Evolutionary conservation across 2,888 invertebrate genomes (phyloP).

Genomic region (Hermodice carunculata): DNA sequence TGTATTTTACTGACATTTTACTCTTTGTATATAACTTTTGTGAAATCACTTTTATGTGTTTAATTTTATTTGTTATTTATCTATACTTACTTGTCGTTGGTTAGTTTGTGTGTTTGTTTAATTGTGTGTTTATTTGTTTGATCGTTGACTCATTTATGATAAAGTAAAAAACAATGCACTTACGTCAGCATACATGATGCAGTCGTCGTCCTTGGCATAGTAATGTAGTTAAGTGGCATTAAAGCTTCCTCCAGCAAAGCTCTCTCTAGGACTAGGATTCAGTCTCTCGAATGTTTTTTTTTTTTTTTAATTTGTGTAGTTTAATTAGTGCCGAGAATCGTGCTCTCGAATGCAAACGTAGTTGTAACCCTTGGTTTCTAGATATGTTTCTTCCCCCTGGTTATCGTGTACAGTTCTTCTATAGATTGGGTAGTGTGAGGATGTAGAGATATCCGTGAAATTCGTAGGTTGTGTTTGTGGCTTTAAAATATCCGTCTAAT

Average conservation of each 20-base stretch:
- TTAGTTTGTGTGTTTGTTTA: no score
- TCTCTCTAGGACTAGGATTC: constrained; percentile 46
- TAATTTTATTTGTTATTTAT: no score
- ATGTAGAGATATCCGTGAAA: background rate
- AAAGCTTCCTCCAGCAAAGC: constrained; percentile 50
- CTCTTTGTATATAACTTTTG: no score
- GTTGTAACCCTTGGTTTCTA: background rate
- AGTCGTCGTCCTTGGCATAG: no score
- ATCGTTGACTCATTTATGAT: no score
- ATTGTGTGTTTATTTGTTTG: no score
- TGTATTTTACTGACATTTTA: no score
- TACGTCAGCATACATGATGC: no score
- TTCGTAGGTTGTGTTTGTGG: background rate
- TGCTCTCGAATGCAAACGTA: background rate
- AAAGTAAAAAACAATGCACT: no score
- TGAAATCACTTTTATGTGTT: no score
- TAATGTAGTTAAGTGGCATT: constrained; percentile 47
- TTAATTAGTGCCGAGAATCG: background rate
- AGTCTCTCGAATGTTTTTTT: constrained; percentile 23
- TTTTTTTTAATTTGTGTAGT: constrained; percentile 13
- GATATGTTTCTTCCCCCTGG: background rate
- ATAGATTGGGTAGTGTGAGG: background rate
- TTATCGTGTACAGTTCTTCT: background rate
- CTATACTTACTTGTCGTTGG: no score
- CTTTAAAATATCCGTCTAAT: background rate